Evolutionary conservation across 2,113 vertebrate genomes (phyloP).

Genomic region (Stigmatopora nigra): DNA sequence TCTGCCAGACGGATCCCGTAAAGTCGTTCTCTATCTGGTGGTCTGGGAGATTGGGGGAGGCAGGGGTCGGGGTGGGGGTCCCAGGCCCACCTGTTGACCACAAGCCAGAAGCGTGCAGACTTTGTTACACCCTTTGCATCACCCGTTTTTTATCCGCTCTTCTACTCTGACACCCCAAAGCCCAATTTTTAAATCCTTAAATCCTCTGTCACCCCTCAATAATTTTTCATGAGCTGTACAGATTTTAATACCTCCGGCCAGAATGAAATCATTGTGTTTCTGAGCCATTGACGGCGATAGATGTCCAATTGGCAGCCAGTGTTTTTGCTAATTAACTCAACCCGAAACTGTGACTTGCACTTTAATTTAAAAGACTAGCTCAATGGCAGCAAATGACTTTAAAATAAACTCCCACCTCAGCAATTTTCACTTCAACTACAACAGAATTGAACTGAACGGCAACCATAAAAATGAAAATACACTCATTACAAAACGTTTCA

Average conservation of each 20-base stretch:
- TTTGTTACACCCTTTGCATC: conserved; percentile 23
- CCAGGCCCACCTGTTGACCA: conserved; percentile 59
- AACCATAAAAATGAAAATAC: too few species aligned
- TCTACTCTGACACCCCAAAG: not conserved
- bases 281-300: too few species aligned
- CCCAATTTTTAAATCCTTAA: conserved; percentile 9
- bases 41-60: conserved; percentile 21
- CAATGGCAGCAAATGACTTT: too few species aligned
- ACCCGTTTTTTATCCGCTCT: conserved; percentile 15
- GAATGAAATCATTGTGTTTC: not conserved
- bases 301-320: too few species aligned
- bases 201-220: conserved; percentile 4
- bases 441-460: too few species aligned
- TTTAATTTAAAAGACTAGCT: too few species aligned
- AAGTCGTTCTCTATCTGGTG: conserved; percentile 47
- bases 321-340: too few species aligned
- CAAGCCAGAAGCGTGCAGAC: conserved; percentile 40
- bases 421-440: not conserved
- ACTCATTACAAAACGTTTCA: too few species aligned
- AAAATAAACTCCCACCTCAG: too few species aligned
- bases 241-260: not conserved
- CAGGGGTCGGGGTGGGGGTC: not conserved
- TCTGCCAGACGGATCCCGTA: conserved; percentile 67
- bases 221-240: not conserved
- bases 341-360: too few species aligned